Base-by-base conservation (phyloP, 2,113 vertebrate genomes). In the Amblyornis subalaris region DNA sequence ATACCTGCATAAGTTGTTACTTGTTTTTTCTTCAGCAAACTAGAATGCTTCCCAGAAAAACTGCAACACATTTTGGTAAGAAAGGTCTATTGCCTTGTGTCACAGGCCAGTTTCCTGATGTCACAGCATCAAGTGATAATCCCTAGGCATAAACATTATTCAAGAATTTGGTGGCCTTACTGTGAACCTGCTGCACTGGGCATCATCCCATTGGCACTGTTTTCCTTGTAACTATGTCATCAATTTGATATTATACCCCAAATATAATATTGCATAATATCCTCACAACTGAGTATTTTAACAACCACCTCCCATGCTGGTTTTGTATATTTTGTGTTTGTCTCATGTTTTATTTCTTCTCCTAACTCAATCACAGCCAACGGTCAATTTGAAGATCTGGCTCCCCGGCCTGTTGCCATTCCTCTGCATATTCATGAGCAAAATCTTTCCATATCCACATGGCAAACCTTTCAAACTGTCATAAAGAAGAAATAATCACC, bases 401-500 rank as follows among this genome's bases (percentile, higher is more conserved):
- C 88, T 96, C 69, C 65, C 81, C 85, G 1, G 83, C 81, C 93
- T 94, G 84, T 80, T 95, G 93, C 86, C 88, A 85, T 57, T 80
- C 21, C 75, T 79, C 62, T 95, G 95, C 91, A 96, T 97, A 96
- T 97, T 97, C 96, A 96, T 96, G 94, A 96, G 88, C 45, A 88
- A 92, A 94, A 94, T 94, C 96, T 92, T 93, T 95, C 93, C 90
- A 90, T 93, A 96, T 89, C 70, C 93, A 89, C 96, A 95, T 77
- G 81, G 96, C 94, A 96, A 96, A 96, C 96, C 97, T 95, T 96
- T 94, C 94, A 96, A 95, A 91, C 93, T 96, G 96, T 97, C 96
- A 97, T 97, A 97, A 96, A 86, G 87, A 97, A 97, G 94, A 96
- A 96, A 96, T 96, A 97, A 97, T 95, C 95, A 90, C 93, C 80